Conservation (phyloP, 2,888 invertebrate genomes). For the Synanthedon myopaeformis region DNA sequence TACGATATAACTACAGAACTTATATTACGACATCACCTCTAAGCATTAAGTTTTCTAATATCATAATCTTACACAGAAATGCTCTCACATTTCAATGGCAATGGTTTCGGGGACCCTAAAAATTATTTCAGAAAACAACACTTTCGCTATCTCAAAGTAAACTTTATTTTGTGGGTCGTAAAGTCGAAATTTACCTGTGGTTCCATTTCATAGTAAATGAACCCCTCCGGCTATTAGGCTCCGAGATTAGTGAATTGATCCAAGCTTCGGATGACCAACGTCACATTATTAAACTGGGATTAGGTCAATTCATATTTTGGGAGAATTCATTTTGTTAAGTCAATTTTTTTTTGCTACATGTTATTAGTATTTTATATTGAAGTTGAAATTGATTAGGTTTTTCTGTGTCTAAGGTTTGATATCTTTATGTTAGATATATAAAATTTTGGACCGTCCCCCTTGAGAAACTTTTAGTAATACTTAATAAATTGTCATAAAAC, state of each 20-base stretch:
- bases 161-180: constrained; percentile 11
- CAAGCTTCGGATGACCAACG: constrained; percentile 61
- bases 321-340: too few species aligned
- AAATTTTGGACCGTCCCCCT: too few species aligned
- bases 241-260: constrained; percentile 57
- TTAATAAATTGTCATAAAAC: too few species aligned
- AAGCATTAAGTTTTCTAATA: constrained; percentile 41
- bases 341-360: too few species aligned
- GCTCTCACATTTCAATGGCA: constrained; percentile 56
- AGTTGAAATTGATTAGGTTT: too few species aligned
- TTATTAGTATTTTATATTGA: too few species aligned
- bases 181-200: constrained; percentile 5
- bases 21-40: neutral
- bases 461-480: too few species aligned
- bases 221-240: constrained; percentile 54
- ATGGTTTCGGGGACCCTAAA: constrained; percentile 40
- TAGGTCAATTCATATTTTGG: constrained; percentile 35
- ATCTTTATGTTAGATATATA: too few species aligned
- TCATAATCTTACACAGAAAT: constrained; percentile 68
- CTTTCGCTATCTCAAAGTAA: constrained; percentile 11
- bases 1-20: neutral
- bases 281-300: constrained; percentile 59
- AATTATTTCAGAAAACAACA: constrained; percentile 31
- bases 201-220: constrained; percentile 15
- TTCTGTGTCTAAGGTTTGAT: too few species aligned